Percentiles rank a stretch among this genome's conserved stretches.
These are phyloP conservation scores for Brienomyrus brachyistius DNA, from an alignment of 2,113 vertebrate species.

Conservation along the genomic window DNA sequence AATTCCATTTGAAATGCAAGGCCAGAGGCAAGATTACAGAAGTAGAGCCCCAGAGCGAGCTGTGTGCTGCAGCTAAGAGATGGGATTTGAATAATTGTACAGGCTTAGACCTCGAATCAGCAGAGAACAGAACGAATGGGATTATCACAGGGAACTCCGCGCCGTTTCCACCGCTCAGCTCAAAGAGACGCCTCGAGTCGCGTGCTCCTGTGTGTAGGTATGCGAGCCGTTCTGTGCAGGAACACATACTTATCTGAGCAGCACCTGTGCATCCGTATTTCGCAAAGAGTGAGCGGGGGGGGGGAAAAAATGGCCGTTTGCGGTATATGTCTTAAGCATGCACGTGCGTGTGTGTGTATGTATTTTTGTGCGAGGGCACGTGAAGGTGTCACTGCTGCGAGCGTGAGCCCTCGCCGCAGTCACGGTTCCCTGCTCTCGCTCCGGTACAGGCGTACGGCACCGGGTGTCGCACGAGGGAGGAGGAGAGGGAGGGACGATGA, in stretches of 20 bases:
- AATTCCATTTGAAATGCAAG: conserved; percentile 99
- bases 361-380: conserved; percentile 25
- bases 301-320: not conserved
- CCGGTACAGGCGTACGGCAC: conserved; percentile 57
- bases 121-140: conserved; percentile 95
- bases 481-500: conserved; percentile 45
- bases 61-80: conserved; percentile 98
- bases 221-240: not conserved
- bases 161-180: conserved; percentile 88
- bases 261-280: not conserved
- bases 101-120: conserved; percentile 94
- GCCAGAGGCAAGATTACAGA: conserved; percentile 98
- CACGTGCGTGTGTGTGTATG: conserved; percentile 15
- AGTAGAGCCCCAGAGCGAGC: conserved; percentile 92
- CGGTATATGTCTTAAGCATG: not conserved
- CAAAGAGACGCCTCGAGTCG: conserved; percentile 72
- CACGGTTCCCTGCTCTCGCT: conserved; percentile 42
- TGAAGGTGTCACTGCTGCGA: conserved; percentile 4
- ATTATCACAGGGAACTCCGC: conserved; percentile 93
- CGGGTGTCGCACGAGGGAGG: conserved; percentile 53
- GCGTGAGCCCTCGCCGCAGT: conserved; percentile 39
- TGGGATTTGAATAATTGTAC: conserved; percentile 99
- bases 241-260: conserved; percentile 10
- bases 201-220: conserved; percentile 12
- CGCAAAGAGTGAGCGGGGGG: not conserved